Evolutionary conservation across 2,797 vertebrate species (phyloP), one percentile per base, ranked within the genome.

Genomic region (Alca torda): DNA sequence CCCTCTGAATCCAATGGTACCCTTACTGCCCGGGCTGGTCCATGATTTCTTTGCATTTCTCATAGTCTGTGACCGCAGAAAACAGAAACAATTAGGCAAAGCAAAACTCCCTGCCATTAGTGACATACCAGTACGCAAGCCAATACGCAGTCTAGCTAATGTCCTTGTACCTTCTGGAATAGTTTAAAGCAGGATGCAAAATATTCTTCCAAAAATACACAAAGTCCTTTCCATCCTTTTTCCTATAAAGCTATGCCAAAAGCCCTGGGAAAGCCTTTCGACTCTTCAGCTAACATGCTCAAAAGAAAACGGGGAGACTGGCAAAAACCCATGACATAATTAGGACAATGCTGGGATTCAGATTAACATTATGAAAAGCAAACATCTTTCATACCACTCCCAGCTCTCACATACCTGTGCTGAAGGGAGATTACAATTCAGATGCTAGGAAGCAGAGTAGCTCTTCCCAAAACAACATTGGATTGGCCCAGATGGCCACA

Each of bases 401-500:
- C 65, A 73, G 59, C 51, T 86, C 93, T 86, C 91, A 51, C 18
- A 41, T 56, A 65, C 5, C 57, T 1, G 0, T 54, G 53, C 41
- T 80, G 39, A 83, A 77, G 35, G 15, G 35, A 95, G 64, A 75
- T 54, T 39, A 83, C 93, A 90, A 89, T 84, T 92, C 60, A 87
- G 70, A 75, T 37, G 50, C 53, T 85, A 78, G 35, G 41, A 69
- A 94, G 79, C 69, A 68, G 87, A 87, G 37, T 13, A 84, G 45
- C 10, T 93, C 82, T 87, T 88, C 61, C 69, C 76, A 92, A 69
- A 92, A 89, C 79, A 94, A 75, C 45, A 68, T 10, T 20, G 75
- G 65, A 37, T 37, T 65, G 68, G 75, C 78, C 84, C 95, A 96
- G 92, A 96, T 94, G 96, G 95, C 74, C 77, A 87, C 84, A 95